Base-by-base conservation (phyloP, 2,888 invertebrate genomes). In the Torymus tubicola region DNA sequence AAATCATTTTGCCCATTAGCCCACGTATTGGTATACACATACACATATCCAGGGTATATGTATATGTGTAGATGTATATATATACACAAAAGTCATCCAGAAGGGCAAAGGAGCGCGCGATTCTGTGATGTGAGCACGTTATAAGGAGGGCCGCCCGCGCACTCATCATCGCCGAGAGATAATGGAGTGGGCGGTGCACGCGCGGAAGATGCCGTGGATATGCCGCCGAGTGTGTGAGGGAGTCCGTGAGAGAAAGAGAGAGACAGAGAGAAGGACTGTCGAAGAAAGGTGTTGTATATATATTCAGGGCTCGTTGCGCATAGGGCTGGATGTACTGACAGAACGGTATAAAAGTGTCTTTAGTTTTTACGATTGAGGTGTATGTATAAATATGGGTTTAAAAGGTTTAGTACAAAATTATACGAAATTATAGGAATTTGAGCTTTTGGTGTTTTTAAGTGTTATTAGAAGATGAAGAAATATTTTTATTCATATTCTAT, bases 121-220 rank as follows among this genome's bases (percentile, higher is more conserved):
- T 87, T 64, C 55, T 86, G 86, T 85, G 82, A 75, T 85, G 84
- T 86, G 87, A 89, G 87, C 87, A 87, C 87, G 87, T 87, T 87
- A 88, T 87, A 86, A 87, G 12, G 2, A 10, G 58, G 42, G 58
- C 88, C 89, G 88, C 89, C 87, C 88, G 88, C 89, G 89, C 89
- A 89, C 89, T 90, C 89, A 88, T 90, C 90, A 90, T 89, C 90
- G 86, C 88, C 86, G 86, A 86, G 86, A 86, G 89, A 89, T 90
- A 90, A 90, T 90, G 88, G 90, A 88, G 89, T 90, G 87, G 90
- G 90, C 90, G 90, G 86, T 89, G 83, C 88, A 84, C 64, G 65
- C 64, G 65, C 73, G 52, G 61, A 61, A 57, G 63, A 53, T 31
- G 31, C 50, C 50, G 81, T 82, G 78, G 78, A 64, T 21, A 57